Base-by-base conservation (phyloP, 2,888 invertebrate species). In the Norana najaformis region DNA sequence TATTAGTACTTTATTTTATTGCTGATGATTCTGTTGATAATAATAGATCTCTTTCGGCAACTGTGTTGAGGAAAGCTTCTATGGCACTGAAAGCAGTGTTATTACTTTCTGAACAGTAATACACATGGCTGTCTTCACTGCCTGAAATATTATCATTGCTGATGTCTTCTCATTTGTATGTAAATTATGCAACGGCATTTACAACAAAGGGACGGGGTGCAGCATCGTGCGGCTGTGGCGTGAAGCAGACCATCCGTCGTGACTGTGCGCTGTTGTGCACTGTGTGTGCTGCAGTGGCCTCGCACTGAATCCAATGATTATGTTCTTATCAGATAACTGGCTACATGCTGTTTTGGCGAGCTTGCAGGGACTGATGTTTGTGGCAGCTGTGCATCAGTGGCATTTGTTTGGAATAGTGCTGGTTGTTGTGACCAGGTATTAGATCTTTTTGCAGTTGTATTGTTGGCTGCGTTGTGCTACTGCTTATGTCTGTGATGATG, bases 21-120 rank as follows among this genome's bases (percentile, higher is more conserved):
- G 16, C 69, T 69, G 69, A 13, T 69, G n/a, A 47, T 23, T 47
- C 5, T 47, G 47, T 47, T 69, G n/a, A n/a, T n/a, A n/a, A n/a
- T n/a, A n/a, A n/a, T n/a, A n/a, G n/a, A n/a, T n/a, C n/a, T n/a
- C n/a, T n/a, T n/a, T n/a, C n/a, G n/a, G n/a, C n/a, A 69, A 1
- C 69, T n/a, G 69, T 69, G n/a, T 69, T 69, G 69, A 69, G 16
- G n/a, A 69, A 69, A 30, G n/a, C 69, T 13, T 30, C 3, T n/a
- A 30, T 69, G n/a, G 30, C 69, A 69, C 30, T 69, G 30, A n/a
- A n/a, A 69, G 30, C n/a, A 69, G 69, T n/a, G 30, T 69, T 69
- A n/a, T 69, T 69, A 69, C 69, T 69, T 69, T 69, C 69, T n/a
- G 69, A 69, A 69, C 69, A n/a, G 69, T 69, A 69, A 69, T 69